Evolutionary conservation across 2,888 invertebrate species (phyloP).

Genomic region (Cephonodes hylas): DNA sequence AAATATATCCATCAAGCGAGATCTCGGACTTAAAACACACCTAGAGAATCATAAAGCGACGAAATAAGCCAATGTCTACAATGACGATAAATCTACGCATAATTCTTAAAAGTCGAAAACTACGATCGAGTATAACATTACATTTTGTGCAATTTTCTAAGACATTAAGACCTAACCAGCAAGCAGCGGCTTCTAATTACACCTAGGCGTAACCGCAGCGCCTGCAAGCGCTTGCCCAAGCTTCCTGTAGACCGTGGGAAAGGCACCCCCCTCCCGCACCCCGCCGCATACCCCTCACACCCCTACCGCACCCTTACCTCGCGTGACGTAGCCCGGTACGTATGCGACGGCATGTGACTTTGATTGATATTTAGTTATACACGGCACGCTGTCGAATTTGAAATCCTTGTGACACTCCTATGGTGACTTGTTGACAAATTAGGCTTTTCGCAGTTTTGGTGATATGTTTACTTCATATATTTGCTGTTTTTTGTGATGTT

Average conservation of each 20-base stretch:
- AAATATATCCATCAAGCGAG: too few relatives aligned
- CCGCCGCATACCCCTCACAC: conserved; percentile 10
- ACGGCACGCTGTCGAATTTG: background rate
- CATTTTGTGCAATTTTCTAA: background rate
- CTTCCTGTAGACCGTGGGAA: conserved; percentile 44
- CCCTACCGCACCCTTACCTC: conserved; percentile 17
- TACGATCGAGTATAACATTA: background rate
- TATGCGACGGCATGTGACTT: background rate
- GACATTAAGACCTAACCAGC: background rate
- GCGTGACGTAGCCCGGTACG: conserved; percentile 18
- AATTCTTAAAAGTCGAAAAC: background rate
- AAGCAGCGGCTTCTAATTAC: conserved; percentile 10
- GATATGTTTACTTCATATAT: background rate
- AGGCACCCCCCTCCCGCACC: conserved; percentile 20
- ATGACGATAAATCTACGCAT: background rate
- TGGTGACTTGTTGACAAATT: background rate
- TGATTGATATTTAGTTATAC: conserved; percentile 10
- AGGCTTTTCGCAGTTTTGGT: background rate
- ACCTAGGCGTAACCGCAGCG: conserved; percentile 16
- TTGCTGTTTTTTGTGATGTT: too few relatives aligned
- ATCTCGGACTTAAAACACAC: too few relatives aligned
- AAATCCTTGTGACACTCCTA: background rate
- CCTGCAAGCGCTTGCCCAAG: conserved; percentile 6
- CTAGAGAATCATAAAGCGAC: too few relatives aligned
- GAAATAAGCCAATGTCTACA: background rate